Percentiles rank a stretch among this genome's conserved stretches.
Conservation (phyloP, 1,140 invertebrate species). For the Dreissena polymorpha region DNA sequence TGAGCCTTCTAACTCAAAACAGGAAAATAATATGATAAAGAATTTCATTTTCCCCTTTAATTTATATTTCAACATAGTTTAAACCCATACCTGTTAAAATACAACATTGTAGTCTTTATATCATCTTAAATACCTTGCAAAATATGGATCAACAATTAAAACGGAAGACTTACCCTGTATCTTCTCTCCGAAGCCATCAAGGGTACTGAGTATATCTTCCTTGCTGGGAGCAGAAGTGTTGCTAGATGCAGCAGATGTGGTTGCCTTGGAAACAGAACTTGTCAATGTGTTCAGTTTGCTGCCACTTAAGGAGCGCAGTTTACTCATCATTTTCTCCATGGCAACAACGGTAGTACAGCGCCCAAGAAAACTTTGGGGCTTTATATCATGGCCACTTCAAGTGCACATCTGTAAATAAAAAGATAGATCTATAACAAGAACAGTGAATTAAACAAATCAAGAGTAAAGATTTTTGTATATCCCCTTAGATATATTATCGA, state of each 20-base stretch:
- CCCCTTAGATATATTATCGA: no score
- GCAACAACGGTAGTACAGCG: not conserved
- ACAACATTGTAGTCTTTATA: not conserved
- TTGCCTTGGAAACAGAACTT: not conserved
- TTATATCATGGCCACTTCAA: no score
- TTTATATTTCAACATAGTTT: no score
- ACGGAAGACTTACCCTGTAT: conserved; percentile 30
- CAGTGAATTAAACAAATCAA: no score
- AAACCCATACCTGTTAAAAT: not conserved
- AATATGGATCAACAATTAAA: not conserved
- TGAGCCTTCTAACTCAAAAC: not conserved
- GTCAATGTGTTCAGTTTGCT: conserved; percentile 9
- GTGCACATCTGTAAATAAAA: no score
- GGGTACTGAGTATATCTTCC: conserved; percentile 66
- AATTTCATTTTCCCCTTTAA: no score
- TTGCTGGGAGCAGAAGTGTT: conserved; percentile 53
- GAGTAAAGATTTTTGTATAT: no score
- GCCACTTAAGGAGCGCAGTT: conserved; percentile 43
- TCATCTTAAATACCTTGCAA: not conserved
- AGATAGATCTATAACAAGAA: no score
- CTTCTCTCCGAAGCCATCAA: conserved; percentile 66
- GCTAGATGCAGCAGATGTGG: not conserved
- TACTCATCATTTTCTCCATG: conserved; percentile 50
- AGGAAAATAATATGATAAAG: not conserved
- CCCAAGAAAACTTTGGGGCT: not conserved